Evolutionary conservation across 2,888 invertebrate genomes (phyloP).

Genomic region (Gryllus longicercus): DNA sequence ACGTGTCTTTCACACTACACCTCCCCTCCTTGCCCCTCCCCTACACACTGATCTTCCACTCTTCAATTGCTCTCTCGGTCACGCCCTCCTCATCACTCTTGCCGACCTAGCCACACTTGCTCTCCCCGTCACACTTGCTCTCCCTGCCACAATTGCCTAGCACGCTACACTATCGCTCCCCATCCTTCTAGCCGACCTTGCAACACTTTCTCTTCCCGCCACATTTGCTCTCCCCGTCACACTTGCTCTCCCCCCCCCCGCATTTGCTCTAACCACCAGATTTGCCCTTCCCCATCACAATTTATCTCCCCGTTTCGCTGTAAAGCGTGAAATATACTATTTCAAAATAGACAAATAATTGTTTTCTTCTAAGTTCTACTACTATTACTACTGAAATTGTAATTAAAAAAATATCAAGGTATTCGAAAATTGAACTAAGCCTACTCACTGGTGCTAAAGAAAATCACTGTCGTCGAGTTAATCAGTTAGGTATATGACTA

Average conservation of each 20-base stretch:
- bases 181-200: neutral
- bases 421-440: too few species aligned
- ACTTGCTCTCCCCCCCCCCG: neutral
- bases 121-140: neutral
- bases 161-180: neutral
- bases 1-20: neutral
- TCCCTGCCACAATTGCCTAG: neutral
- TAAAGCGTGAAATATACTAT: too few species aligned
- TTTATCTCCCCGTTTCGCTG: too few species aligned
- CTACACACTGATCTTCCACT: neutral
- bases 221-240: neutral
- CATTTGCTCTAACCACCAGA: neutral
- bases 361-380: too few species aligned
- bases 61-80: neutral
- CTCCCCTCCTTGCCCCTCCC: neutral
- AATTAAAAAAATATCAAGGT: too few species aligned
- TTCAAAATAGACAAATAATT: too few species aligned
- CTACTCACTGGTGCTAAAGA: too few species aligned
- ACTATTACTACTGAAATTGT: too few species aligned
- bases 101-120: neutral
- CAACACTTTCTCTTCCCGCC: neutral
- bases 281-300: neutral
- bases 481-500: too few species aligned
- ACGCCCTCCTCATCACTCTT: neutral
- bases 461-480: too few species aligned